Conservation (phyloP, 35 echinoderm and acorn worm genomes). For the Eucidaris tribuloides region DNA sequence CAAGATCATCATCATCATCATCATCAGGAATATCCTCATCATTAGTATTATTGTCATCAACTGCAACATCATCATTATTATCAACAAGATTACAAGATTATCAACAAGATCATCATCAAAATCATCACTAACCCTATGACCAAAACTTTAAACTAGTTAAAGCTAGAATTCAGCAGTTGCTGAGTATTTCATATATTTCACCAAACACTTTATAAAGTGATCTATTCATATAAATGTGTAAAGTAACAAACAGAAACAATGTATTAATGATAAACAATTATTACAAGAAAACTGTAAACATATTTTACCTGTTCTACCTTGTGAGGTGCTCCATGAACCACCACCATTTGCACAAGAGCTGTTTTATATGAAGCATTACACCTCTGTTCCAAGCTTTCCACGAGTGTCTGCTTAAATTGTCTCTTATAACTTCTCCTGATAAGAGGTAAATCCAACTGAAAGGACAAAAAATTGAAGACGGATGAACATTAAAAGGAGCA, state of each 20-base stretch:
- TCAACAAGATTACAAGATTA: neutral
- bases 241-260: neutral
- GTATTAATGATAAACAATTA: too few relatives aligned
- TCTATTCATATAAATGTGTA: neutral
- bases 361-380: slow-evolving; percentile 41
- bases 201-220: neutral
- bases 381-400: slow-evolving; percentile 26
- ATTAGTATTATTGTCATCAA: neutral
- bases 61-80: neutral
- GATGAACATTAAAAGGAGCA: neutral
- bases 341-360: slow-evolving; percentile 64
- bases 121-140: neutral
- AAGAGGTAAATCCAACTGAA: slow-evolving; percentile 54
- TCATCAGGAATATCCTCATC: neutral
- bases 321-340: slow-evolving; percentile 41
- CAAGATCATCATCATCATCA: neutral
- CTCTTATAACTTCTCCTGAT: slow-evolving; percentile 61
- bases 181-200: neutral
- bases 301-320: slow-evolving; percentile 30
- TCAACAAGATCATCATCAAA: neutral
- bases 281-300: neutral
- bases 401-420: slow-evolving; percentile 45
- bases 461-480: neutral
- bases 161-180: neutral
- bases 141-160: neutral